A percentile compares a stretch with the other conserved stretches of the same genome.
These are phyloP conservation scores for Tragelaphus eurycerus DNA, from an alignment of 2,797 vertebrate species.

Conservation along the genomic window DNA sequence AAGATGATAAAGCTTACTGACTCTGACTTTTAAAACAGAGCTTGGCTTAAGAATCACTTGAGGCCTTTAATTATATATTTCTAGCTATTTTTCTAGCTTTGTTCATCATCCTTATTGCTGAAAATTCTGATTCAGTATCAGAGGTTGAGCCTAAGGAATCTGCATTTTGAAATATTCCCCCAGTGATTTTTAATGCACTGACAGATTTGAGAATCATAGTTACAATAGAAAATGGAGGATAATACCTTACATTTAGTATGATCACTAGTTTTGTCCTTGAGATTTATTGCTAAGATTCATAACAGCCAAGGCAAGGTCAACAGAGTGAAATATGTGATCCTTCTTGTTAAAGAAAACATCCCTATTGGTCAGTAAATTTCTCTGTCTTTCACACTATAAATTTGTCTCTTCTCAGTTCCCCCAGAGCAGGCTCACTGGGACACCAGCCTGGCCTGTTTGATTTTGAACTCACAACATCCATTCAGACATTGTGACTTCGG, in stretches of 20 bases:
- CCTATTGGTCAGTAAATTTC: neutral
- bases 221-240: neutral
- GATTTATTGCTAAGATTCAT: neutral
- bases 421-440: neutral
- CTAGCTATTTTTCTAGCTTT: neutral
- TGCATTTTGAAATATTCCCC: neutral
- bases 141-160: neutral
- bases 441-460: neutral
- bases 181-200: conserved; percentile 19
- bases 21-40: neutral
- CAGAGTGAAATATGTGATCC: neutral
- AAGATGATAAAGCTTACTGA: neutral
- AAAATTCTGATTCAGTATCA: neutral
- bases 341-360: neutral
- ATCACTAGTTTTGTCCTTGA: conserved; percentile 21
- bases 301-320: neutral
- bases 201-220: neutral
- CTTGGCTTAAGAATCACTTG: conserved; percentile 17
- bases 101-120: neutral
- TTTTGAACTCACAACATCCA: neutral
- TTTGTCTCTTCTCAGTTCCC: neutral
- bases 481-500: neutral
- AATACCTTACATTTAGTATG: neutral
- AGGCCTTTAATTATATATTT: neutral
- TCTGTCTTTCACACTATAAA: neutral